A percentile compares a stretch with the other conserved stretches of the same genome.
phyloP scores from a whole-genome alignment of 2,888 invertebrate species.

The Drosophila tanythrix region DNA sequence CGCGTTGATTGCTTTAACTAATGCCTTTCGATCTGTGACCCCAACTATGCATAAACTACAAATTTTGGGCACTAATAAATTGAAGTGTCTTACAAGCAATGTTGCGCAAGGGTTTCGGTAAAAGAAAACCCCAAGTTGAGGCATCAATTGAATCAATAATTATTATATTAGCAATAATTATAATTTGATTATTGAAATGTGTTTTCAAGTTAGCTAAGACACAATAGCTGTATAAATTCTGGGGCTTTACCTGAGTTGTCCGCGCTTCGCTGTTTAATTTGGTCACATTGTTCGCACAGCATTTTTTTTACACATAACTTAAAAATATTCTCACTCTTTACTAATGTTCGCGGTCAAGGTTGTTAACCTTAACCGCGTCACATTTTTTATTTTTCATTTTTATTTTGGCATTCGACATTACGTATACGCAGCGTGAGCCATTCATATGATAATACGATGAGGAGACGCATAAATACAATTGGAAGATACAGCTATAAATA shows the following conservation, averaged over 20 bases:
- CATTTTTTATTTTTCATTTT: constrained; percentile 29
- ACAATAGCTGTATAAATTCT: not conserved
- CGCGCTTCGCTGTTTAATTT: not conserved
- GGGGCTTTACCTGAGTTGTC: not conserved
- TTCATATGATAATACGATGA: constrained; percentile 15
- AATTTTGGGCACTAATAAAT: constrained; percentile 1
- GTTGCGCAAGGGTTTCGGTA: constrained; percentile 4
- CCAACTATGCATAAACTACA: constrained; percentile 20
- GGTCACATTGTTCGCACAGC: not conserved
- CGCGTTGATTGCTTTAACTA: constrained; percentile 55
- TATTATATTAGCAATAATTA: not conserved
- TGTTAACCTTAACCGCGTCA: constrained; percentile 66
- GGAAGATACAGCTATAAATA: constrained; percentile 16
- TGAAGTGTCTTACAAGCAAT: constrained; percentile 14
- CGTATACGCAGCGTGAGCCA: constrained; percentile 58
- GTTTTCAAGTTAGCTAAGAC: not conserved
- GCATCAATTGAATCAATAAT: constrained; percentile 3
- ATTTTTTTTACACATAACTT: not conserved
- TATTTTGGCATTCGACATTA: constrained; percentile 26
- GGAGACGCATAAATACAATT: constrained; percentile 37
- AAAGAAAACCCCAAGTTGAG: not conserved
- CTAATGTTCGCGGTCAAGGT: constrained; percentile 73
- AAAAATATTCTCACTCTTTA: constrained; percentile 34
- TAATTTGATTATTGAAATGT: not conserved
- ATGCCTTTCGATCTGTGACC: constrained; percentile 56